Percentiles rank a stretch among this genome's conserved stretches.
phyloP scores from a whole-genome alignment of 2,113 vertebrate species.

The Tringa solitaria region DNA sequence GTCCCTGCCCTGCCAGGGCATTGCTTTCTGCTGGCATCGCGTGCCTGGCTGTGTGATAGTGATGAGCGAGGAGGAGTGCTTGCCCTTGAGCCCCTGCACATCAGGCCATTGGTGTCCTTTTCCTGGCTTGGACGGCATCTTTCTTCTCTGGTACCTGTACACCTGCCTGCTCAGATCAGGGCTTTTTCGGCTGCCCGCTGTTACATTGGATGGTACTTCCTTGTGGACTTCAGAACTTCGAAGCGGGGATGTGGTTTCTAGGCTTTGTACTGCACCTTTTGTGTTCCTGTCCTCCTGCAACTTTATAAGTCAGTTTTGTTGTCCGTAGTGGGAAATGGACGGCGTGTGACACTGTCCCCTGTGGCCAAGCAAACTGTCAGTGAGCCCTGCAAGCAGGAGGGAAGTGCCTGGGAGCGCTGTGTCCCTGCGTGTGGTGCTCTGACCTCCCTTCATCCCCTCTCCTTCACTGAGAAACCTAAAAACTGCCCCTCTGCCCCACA shows the following conservation, averaged over 20 bases:
- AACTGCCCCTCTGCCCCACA: background rate
- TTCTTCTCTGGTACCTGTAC: background rate
- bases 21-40: background rate
- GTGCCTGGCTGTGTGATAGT: background rate
- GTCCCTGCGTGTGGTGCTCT: background rate
- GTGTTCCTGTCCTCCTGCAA: background rate
- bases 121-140: background rate
- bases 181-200: background rate
- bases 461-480: background rate
- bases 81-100: fast-evolving
- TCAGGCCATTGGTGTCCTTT: background rate
- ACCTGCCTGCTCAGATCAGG: background rate
- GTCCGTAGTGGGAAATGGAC: background rate
- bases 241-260: background rate
- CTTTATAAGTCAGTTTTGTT: background rate
- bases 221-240: background rate
- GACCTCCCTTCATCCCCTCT: background rate
- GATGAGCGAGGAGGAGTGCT: background rate
- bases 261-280: background rate
- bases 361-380: background rate
- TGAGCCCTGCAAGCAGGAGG: fast-evolving
- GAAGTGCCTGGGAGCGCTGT: background rate
- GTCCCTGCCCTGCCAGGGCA: background rate
- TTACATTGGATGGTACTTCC: background rate
- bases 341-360: background rate